Evolutionary conservation across 2,797 vertebrate species (phyloP), one percentile per base, ranked within the genome.

Genomic region (Lepus oiostolus): DNA sequence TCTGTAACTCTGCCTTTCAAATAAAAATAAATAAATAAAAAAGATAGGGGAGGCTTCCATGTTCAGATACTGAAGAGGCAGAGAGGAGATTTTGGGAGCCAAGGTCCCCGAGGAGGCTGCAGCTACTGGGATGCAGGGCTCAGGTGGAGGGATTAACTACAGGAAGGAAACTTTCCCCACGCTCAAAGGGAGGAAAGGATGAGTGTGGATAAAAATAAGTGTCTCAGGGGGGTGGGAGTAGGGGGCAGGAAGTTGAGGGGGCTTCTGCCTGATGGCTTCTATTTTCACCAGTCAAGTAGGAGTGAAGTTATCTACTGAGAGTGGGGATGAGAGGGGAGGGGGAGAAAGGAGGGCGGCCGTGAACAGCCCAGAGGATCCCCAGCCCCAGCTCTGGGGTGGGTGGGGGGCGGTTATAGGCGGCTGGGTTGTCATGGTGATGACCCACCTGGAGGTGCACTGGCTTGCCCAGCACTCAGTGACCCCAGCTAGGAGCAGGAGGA

Each of bases 201-300:
- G 67, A 76, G 81, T 35, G 85, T 58, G 62, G 94, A 94, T 95
- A 97, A 97, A 97, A 97, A 97, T 97, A 97, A 96, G 77, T 70
- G 86, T 88, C 92, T 79, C 68, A 68, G 71, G 63, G 16, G 74
- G 85, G 93, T 90, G 88, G 70, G 74, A 85, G 95, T 80, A 2
- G 58, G 80, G 74, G 54, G 26, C 96, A 94, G 96, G 96, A 96
- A 96, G 94, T 75, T 80, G 94, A 93, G 89, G 93, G 91, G 75
- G 86, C 84, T 95, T 88, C 93, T 60, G 85, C 38, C 76, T 80
- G 79, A 74, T 30, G 7, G 75, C 88, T 91, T 95, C 95, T 93
- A 95, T 97, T 96, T 97, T 96, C 94, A 95, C 77, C 28, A 58
- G 50, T 28, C 92, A 90, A 96, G 96, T 96, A 92, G 96, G 96